Evolutionary conservation across 2,888 invertebrate genomes (phyloP).

Genomic region (Polyploca ridens): DNA sequence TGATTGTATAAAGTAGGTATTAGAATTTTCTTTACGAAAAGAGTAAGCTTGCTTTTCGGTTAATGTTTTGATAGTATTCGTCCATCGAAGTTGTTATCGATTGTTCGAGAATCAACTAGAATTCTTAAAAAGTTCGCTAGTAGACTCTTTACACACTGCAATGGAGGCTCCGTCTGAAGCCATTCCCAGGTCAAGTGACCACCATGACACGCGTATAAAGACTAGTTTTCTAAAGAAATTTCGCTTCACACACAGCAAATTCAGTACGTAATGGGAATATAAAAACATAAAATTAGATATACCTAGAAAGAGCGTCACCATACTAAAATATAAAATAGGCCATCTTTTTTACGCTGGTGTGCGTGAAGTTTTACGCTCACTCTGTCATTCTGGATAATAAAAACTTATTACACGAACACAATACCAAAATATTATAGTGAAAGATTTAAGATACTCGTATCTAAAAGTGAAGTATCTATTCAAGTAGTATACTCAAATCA

Average conservation of each 20-base stretch:
- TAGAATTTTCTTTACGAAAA: not conserved
- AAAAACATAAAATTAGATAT: not conserved
- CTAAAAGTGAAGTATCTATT: not conserved
- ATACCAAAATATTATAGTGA: not conserved
- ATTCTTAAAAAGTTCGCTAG: not conserved
- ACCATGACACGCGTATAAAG: no score
- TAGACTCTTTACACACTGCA: not conserved
- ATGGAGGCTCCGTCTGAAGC: not conserved
- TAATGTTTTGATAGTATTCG: not conserved
- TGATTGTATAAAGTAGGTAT: not conserved
- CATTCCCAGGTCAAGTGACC: not conserved
- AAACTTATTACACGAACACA: not conserved
- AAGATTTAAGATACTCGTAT: not conserved
- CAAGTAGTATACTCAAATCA: not conserved
- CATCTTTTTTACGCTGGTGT: no score
- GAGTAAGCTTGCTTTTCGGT: not conserved
- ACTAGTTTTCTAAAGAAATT: not conserved
- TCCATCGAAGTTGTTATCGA: not conserved
- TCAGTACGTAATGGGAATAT: no score
- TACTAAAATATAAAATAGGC: no score
- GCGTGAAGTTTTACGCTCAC: no score
- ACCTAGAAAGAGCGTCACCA: not conserved
- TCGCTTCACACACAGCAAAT: not conserved
- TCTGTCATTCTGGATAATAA: not conserved
- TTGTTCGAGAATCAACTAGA: not conserved